These are phyloP conservation scores for Bradypodion ventrale DNA, from an alignment of 2,797 vertebrate genomes.

Conservation along the genomic window DNA sequence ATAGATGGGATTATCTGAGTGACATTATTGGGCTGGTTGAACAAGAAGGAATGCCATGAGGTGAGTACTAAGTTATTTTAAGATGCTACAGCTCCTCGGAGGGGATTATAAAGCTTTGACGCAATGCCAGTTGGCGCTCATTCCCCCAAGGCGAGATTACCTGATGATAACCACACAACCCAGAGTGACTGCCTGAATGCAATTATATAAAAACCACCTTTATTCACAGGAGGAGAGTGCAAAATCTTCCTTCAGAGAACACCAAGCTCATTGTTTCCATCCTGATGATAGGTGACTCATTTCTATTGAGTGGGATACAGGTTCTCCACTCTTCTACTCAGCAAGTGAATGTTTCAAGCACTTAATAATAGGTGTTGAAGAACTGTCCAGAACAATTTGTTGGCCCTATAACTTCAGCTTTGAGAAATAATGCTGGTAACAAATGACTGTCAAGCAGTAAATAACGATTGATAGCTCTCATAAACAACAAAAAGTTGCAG, in stretches of 20 bases:
- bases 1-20: slow-evolving; percentile 32
- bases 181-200: slow-evolving; percentile 47
- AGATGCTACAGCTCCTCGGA: slow-evolving; percentile 55
- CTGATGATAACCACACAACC: slow-evolving; percentile 55
- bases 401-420: neutral
- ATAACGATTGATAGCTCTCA: neutral
- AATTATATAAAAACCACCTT: slow-evolving; percentile 54
- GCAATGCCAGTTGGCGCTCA: slow-evolving; percentile 42
- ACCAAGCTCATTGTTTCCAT: slow-evolving; percentile 68
- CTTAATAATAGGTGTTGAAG: slow-evolving; percentile 58
- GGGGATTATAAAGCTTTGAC: slow-evolving; percentile 47
- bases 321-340: slow-evolving; percentile 25
- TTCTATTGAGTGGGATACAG: slow-evolving; percentile 41
- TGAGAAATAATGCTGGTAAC: neutral
- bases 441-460: slow-evolving; percentile 10
- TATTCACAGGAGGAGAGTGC: slow-evolving; percentile 53
- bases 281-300: slow-evolving; percentile 43
- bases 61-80: slow-evolving; percentile 63
- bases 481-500: neutral
- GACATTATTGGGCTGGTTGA: slow-evolving; percentile 61
- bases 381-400: neutral
- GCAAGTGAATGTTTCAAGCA: slow-evolving; percentile 30
- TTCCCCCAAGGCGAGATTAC: slow-evolving; percentile 42
- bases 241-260: slow-evolving; percentile 62
- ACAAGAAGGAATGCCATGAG: slow-evolving; percentile 51